Base-by-base conservation (phyloP, 2,113 vertebrate genomes). In the Glaucomys volans region DNA sequence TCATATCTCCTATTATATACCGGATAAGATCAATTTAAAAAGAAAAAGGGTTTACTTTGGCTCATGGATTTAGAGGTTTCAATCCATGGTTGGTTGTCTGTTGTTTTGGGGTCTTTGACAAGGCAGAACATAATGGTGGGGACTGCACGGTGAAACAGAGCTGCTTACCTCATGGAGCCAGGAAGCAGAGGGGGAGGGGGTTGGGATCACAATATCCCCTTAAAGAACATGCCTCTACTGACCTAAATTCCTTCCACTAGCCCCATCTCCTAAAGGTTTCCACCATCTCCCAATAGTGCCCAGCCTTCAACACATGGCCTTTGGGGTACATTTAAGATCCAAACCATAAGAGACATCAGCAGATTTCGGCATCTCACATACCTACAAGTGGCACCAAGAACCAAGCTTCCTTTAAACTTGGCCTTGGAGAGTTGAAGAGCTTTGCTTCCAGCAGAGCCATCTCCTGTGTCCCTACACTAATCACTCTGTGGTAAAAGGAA, bases 381-480 rank as follows among this genome's bases (percentile, higher is more conserved):
- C 50, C 7, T 13, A 11, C 87, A 40, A 37, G 22, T 22, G 11
- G 14, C 32, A 18, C 69, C 37, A 28, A 57, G 50, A 79, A 4
- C 87, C 22, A 20, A 14, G 9, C 13, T 9, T 3, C 30, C 62
- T 83, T 77, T 57, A 47, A 35, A 47, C 10, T 66, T 40, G 50
- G n/a, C 26, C 50, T 83, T 35, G 35, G 87, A 40, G 66, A n/a
- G 54, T 17, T 40, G 62, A 83, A 42, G 62, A 24, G 3, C 50
- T n/a, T 72, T 71, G n/a, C 42, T 77, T n/a, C 30, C 11, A 69
- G 16, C 17, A 75, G 66, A 57, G 52, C 22, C 11, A 10, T 16
- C 12, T 74, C 4, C 42, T 0, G 0, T 47, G 3, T 59, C 75
- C n/a, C 4, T 24, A 5, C 22, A 13, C 13, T 4, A 8, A 22